Evolutionary conservation across 2,888 invertebrate genomes (phyloP).

Genomic region (Drosophila barbarae): DNA sequence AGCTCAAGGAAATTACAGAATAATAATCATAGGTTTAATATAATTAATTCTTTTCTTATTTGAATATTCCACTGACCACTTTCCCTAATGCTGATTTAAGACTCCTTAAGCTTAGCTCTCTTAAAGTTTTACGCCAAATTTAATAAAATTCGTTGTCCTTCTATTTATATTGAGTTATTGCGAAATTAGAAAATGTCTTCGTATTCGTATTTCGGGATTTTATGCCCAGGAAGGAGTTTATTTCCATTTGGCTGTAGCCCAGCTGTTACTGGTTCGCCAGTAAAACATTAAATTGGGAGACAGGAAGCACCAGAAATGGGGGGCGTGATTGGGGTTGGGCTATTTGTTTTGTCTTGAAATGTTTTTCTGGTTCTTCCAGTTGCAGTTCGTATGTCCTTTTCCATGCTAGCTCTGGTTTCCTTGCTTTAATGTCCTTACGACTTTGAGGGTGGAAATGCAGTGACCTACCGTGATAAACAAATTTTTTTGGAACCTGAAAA

Average conservation of each 20-base stretch:
- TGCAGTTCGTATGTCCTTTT: constrained; percentile 2
- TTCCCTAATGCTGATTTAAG: background rate
- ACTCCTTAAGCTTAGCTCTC: background rate
- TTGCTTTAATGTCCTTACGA: background rate
- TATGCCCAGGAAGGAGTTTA: constrained; percentile 3
- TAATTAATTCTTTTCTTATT: background rate
- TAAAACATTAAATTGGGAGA: constrained; percentile 12
- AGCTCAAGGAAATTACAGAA: background rate
- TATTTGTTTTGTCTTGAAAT: constrained; percentile 56
- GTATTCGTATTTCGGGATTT: constrained; percentile 4
- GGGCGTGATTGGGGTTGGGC: constrained; percentile 16
- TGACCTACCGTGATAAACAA: background rate
- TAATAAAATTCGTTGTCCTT: background rate
- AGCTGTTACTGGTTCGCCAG: constrained; percentile 13
- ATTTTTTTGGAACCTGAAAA: background rate
- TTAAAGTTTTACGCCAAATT: background rate
- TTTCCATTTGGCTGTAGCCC: constrained; percentile 6
- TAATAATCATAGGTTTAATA: background rate
- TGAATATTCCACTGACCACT: background rate
- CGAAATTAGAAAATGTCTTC: constrained; percentile 12
- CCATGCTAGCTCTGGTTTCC: constrained; percentile 1
- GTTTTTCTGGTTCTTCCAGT: constrained; percentile 8
- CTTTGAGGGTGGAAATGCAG: background rate
- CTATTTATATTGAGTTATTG: constrained; percentile 3
- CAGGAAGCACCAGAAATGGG: constrained; percentile 4